phyloP scores from a whole-genome alignment of 2,888 invertebrate species.

The Hipparchia semele region DNA sequence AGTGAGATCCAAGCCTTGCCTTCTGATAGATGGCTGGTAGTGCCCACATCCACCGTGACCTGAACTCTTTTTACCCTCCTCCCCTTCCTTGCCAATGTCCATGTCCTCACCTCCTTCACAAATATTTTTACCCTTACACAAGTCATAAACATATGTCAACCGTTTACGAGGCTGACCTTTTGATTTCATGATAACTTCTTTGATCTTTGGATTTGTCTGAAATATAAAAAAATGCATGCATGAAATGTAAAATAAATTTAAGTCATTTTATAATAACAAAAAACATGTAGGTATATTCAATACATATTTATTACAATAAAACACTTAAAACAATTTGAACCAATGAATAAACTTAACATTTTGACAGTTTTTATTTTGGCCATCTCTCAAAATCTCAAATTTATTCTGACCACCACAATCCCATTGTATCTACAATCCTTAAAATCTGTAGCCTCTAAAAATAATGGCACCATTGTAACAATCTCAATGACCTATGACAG shows the following conservation, averaged over 20 bases:
- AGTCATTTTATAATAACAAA: neutral
- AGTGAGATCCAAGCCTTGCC: slow-evolving; percentile 95
- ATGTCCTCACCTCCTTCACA: slow-evolving; percentile 99
- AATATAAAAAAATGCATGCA: slow-evolving; percentile 48
- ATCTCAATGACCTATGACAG: no score
- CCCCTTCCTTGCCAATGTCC: slow-evolving; percentile 93
- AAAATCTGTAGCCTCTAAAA: no score
- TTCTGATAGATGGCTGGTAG: slow-evolving; percentile 96
- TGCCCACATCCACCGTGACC: slow-evolving; percentile 98
- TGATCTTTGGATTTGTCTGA: slow-evolving; percentile 94
- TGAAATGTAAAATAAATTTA: neutral
- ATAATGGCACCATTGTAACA: no score
- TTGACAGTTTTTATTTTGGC: no score
- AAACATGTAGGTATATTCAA: neutral
- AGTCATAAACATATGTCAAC: slow-evolving; percentile 97
- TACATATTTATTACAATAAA: no score
- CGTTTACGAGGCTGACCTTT: slow-evolving; percentile 98
- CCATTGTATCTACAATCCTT: no score
- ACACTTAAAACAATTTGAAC: no score
- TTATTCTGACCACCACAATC: no score
- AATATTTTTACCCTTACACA: slow-evolving; percentile 98
- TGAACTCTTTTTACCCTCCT: slow-evolving; percentile 82
- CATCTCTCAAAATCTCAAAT: no score
- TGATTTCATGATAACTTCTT: slow-evolving; percentile 97
- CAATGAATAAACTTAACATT: no score